These are phyloP conservation scores for Lordiphosa mommai DNA, from an alignment of 1,140 invertebrate species.

Conservation along the genomic window DNA sequence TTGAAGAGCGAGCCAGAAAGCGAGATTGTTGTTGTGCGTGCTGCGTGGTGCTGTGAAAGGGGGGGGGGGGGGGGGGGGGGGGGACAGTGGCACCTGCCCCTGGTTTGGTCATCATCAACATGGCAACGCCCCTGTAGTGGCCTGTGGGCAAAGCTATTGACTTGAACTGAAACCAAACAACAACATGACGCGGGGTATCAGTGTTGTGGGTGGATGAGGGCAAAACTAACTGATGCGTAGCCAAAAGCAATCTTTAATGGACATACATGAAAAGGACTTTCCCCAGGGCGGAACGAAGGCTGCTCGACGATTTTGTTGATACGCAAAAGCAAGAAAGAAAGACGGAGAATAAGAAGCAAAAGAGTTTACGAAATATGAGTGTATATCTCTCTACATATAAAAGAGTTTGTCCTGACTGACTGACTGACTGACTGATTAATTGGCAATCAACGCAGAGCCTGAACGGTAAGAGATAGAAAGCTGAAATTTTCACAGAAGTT, in stretches of 20 bases:
- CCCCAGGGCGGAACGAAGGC: too few relatives aligned
- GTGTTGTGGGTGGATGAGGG: not conserved
- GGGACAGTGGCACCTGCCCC: not conserved
- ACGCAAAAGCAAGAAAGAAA: too few relatives aligned
- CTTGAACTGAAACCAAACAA: not conserved
- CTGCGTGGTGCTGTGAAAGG: not conserved
- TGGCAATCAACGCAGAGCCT: too few relatives aligned
- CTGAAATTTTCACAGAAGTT: too few relatives aligned
- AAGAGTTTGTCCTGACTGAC: too few relatives aligned
- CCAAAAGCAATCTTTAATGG: conserved; percentile 1
- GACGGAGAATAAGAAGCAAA: too few relatives aligned
- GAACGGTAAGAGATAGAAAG: too few relatives aligned
- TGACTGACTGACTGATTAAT: too few relatives aligned
- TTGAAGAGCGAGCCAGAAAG: conserved; percentile 18
- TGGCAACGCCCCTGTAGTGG: conserved; percentile 5
- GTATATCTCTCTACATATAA: too few relatives aligned
- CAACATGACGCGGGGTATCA: not conserved
- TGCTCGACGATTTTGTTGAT: too few relatives aligned
- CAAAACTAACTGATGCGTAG: not conserved
- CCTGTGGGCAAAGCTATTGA: not conserved
- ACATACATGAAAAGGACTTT: too few relatives aligned
- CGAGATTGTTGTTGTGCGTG: not conserved
- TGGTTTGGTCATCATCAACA: conserved; percentile 7
- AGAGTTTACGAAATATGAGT: too few relatives aligned
- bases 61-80: not conserved